Conservation (phyloP, 2,888 invertebrate species). For the Ornithoptera alexandrae region DNA sequence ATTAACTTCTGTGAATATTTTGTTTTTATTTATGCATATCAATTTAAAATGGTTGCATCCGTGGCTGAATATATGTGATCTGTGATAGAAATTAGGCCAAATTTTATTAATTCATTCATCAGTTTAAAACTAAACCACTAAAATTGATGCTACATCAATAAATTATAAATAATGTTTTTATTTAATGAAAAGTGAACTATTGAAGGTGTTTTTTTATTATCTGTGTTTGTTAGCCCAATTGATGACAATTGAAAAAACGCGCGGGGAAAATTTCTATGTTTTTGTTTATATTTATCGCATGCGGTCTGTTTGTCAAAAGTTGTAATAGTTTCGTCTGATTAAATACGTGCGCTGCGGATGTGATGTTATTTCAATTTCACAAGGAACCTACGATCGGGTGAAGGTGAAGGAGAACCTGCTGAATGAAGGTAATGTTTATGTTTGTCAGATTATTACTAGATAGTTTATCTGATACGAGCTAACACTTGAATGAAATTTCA, state of each 20-base stretch:
- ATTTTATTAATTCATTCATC: neutral
- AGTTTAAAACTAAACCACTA: neutral
- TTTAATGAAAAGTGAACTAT: neutral
- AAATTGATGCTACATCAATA: neutral
- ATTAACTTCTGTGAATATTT: neutral
- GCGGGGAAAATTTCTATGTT: neutral
- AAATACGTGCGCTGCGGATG: constrained; percentile 58
- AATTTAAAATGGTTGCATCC: constrained; percentile 6
- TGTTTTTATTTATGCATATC: neutral
- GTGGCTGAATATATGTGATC: constrained; percentile 1
- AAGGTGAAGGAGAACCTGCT: too few relatives aligned
- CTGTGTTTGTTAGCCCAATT: neutral
- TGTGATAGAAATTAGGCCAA: constrained; percentile 5
- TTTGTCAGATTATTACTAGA: too few relatives aligned
- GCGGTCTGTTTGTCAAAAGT: too few relatives aligned
- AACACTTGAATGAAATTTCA: too few relatives aligned
- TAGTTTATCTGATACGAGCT: too few relatives aligned
- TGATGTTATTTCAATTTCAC: constrained; percentile 1
- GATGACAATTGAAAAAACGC: neutral
- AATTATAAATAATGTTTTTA: neutral
- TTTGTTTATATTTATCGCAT: neutral
- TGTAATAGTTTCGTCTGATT: constrained; percentile 51
- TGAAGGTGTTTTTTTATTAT: neutral
- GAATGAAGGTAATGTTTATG: too few relatives aligned
- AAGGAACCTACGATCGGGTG: too few relatives aligned